Evolutionary conservation across 2,888 invertebrate genomes (phyloP), one percentile per base, ranked within the genome.

Genomic region (Hemaris fuciformis): DNA sequence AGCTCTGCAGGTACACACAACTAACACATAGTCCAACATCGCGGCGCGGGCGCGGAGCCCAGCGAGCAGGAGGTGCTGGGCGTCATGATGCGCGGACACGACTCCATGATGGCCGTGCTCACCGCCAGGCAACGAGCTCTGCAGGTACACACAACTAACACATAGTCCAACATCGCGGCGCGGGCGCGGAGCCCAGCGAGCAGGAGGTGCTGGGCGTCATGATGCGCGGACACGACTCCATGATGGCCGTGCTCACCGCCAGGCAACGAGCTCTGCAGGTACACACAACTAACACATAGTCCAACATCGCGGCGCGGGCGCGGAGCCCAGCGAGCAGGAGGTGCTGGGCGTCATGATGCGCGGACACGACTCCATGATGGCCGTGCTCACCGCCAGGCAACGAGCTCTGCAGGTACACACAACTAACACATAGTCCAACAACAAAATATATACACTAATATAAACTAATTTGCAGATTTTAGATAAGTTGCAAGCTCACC

Each of bases 51-150:
- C 60, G 93, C 94, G 3, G 94, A 95, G 82, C 95, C 96, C 90
- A 96, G 96, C 62, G 97, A 97, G 87, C 95, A 95, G 69, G 97
- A 97, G 88, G 96, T 96, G 64, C 91, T 97, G 58, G 95, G 95
- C 70, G 94, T 95, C 68, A 94, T 97, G 84, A 94, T 95, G 93
- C 93, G 96, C 68, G 97, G 96, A 13, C 97, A 97, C 86, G 95
- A 96, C 77, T 95, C 96, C 57, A 96, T 97, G 95, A 94, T 96
- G 93, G 93, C 95, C 62, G 96, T 97, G 68, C 93, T 98, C 70
- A 93, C 94, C 41, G 95, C 94, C 57, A 88, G 98, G 20, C 94
- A 95, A 76, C 94, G 96, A 64, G 95, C 95, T 68, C 87, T 97
- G 68, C 96, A 97, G 90, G 94, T 96, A 64, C 48, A 48, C 57